Evolutionary conservation across 35 echinoderm and acorn worm species (phyloP).

Genomic region (Eucidaris tribuloides): DNA sequence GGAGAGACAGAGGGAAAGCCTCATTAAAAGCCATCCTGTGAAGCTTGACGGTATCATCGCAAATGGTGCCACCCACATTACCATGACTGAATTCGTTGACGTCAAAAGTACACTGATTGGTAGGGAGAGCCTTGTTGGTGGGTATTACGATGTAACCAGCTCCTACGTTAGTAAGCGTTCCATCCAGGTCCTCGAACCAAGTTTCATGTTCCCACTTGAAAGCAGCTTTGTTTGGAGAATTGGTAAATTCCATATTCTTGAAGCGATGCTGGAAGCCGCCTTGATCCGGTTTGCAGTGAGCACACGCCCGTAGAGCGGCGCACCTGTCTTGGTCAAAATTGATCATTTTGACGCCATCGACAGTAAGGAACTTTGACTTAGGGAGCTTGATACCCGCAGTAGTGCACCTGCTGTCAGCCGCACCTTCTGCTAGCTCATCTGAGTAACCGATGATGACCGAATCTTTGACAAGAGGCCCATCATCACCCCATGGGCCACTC

Average conservation of each 20-base stretch:
- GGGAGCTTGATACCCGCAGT: constrained; percentile 63
- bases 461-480: constrained; percentile 71
- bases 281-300: constrained; percentile 78
- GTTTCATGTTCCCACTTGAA: constrained; percentile 94
- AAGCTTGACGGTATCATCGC: constrained; percentile 71
- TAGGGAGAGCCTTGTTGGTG: constrained; percentile 39
- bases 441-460: constrained; percentile 82
- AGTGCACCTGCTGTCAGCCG: constrained; percentile 30
- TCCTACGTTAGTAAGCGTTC: constrained; percentile 52
- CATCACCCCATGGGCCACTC: constrained; percentile 48
- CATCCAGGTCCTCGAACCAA: constrained; percentile 90
- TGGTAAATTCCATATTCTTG: constrained; percentile 66
- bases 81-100: constrained; percentile 1
- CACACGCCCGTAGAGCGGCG: constrained; percentile 61
- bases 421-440: constrained; percentile 25
- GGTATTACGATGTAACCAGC: constrained; percentile 63
- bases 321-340: constrained; percentile 86
- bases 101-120: constrained; percentile 48
- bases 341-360: constrained; percentile 89
- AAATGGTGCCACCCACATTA: constrained; percentile 54
- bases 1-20: constrained; percentile 52
- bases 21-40: constrained; percentile 86
- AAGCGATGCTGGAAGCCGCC: constrained; percentile 72
- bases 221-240: constrained; percentile 81
- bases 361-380: constrained; percentile 64